Conservation (phyloP, 2,113 vertebrate species). For the Cairina moschata region DNA sequence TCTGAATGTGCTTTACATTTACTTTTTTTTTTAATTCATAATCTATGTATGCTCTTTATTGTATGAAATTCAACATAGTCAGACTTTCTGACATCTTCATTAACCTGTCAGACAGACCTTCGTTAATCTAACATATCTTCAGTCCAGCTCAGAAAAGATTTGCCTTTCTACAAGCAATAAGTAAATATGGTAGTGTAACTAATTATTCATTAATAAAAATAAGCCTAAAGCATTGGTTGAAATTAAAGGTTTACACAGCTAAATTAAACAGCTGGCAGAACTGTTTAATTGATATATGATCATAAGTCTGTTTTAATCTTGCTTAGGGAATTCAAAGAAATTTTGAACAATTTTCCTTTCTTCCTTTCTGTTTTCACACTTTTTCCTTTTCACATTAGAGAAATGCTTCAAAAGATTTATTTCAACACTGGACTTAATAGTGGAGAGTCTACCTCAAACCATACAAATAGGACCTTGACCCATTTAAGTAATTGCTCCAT, state of each 20-base stretch:
- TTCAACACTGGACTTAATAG: neutral
- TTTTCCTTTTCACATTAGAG: neutral
- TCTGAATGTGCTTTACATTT: neutral
- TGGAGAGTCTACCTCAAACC: neutral
- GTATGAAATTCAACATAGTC: neutral
- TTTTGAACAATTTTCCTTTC: neutral
- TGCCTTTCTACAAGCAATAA: neutral
- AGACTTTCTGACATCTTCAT: neutral
- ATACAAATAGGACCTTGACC: neutral
- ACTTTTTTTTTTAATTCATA: neutral
- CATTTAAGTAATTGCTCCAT: neutral
- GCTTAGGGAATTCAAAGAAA: neutral
- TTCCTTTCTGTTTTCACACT: neutral
- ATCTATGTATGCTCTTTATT: neutral
- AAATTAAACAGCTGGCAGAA: neutral
- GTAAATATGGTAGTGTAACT: neutral
- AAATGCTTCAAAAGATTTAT: neutral
- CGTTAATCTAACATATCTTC: neutral
- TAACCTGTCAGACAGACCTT: neutral
- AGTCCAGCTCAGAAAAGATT: neutral
- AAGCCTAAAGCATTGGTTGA: neutral
- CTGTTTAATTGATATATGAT: neutral
- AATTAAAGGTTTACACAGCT: neutral
- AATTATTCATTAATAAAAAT: neutral
- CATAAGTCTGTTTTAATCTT: neutral